Evolutionary conservation across 2,888 invertebrate species (phyloP).

Genomic region (Cantharis rustica): DNA sequence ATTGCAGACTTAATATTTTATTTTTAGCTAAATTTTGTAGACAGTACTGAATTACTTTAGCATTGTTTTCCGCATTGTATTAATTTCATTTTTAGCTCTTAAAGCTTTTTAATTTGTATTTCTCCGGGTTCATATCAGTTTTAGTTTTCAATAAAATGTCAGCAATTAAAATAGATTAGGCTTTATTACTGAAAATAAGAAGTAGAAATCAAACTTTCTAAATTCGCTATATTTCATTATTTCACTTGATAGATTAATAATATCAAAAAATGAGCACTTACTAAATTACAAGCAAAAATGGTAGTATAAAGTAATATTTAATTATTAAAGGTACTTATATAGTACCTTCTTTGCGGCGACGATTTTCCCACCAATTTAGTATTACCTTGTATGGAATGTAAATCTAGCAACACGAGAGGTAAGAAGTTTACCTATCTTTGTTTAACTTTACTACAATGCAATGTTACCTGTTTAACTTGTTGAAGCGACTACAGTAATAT

Average conservation of each 20-base stretch:
- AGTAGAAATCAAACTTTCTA: background rate
- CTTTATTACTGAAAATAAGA: background rate
- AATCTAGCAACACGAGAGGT: background rate
- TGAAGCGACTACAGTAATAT: background rate
- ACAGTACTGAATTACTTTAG: background rate
- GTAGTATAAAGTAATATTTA: background rate
- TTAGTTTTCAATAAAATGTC: background rate
- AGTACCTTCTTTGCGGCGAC: background rate
- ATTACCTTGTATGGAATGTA: conserved; percentile 14
- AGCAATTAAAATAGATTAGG: background rate
- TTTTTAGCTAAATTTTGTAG: background rate
- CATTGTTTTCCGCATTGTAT: background rate
- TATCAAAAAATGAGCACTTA: background rate
- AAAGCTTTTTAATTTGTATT: too few species aligned
- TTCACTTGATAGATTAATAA: background rate
- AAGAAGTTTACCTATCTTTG: conserved; percentile 10
- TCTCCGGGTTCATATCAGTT: background rate
- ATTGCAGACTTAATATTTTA: background rate
- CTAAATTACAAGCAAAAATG: background rate
- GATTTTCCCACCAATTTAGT: background rate
- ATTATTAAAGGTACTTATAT: background rate
- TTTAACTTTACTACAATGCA: background rate
- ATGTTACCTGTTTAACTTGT: background rate
- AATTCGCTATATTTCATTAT: background rate
- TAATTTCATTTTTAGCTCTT: background rate